A percentile compares a stretch with the other conserved stretches of the same genome.
Conservation (phyloP, 2,113 vertebrate species). For the Anser cygnoides region DNA sequence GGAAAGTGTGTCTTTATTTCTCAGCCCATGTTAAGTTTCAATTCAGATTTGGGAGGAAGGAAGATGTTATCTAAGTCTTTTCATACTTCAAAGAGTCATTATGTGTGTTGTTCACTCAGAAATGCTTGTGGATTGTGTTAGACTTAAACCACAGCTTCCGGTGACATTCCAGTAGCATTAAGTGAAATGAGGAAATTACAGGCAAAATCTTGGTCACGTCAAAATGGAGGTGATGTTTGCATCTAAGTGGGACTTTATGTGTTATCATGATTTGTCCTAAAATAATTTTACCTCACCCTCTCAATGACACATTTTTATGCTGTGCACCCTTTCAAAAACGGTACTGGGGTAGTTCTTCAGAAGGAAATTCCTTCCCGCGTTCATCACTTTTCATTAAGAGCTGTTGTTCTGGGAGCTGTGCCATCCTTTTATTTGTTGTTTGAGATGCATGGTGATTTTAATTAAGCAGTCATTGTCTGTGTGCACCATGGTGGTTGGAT, state of each 20-base stretch:
- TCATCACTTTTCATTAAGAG: slow-evolving; percentile 21
- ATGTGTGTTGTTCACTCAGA: neutral
- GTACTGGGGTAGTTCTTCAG: neutral
- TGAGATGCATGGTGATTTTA: slow-evolving; percentile 50
- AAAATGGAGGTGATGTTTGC: neutral
- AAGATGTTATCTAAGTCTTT: neutral
- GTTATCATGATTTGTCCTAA: neutral
- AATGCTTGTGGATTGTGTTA: neutral
- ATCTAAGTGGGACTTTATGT: neutral
- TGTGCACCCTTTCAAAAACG: neutral
- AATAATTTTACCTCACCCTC: neutral
- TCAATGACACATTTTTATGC: neutral
- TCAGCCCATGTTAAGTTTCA: neutral
- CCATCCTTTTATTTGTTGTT: slow-evolving; percentile 36
- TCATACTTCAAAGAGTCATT: neutral
- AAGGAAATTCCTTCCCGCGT: neutral
- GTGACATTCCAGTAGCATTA: neutral
- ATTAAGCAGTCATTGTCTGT: slow-evolving; percentile 23
- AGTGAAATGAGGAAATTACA: neutral
- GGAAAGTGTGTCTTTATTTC: neutral
- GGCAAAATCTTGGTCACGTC: neutral
- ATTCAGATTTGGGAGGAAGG: neutral
- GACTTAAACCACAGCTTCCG: neutral
- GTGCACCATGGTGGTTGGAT: neutral
- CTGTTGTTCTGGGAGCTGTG: slow-evolving; percentile 33